Conservation (phyloP, 2,113 vertebrate species). For the Anhinga rufa region DNA sequence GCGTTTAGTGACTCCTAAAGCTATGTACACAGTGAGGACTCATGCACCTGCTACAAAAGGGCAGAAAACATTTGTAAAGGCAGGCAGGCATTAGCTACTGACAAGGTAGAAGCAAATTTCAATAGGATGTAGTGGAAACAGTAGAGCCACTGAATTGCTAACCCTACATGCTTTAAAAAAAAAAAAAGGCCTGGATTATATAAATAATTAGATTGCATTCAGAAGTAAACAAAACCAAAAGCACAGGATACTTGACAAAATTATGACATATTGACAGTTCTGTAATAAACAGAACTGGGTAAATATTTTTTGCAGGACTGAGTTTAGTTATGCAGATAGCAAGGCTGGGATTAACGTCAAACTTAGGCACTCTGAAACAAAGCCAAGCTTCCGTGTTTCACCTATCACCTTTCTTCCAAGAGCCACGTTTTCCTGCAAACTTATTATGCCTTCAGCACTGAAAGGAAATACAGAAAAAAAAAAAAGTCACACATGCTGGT, state of each 20-base stretch:
- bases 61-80: background rate
- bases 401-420: background rate
- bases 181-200: background rate
- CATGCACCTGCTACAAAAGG: background rate
- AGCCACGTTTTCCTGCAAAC: background rate
- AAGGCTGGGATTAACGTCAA: background rate
- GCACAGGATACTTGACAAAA: background rate
- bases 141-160: background rate
- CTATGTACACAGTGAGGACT: accelerated
- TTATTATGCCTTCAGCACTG: background rate
- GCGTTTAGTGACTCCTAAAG: background rate
- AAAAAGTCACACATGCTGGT: background rate
- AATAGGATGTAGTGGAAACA: background rate
- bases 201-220: background rate
- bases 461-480: background rate
- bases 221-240: background rate
- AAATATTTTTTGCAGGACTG: background rate
- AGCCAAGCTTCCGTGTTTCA: background rate
- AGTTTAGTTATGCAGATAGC: background rate
- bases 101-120: background rate
- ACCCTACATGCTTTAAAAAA: background rate
- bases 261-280: background rate
- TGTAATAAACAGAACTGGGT: background rate
- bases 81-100: background rate
- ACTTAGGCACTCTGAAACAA: background rate